These are phyloP conservation scores for Aspidiotus rigidus DNA, from an alignment of 2,888 invertebrate genomes.

Conservation along the genomic window DNA sequence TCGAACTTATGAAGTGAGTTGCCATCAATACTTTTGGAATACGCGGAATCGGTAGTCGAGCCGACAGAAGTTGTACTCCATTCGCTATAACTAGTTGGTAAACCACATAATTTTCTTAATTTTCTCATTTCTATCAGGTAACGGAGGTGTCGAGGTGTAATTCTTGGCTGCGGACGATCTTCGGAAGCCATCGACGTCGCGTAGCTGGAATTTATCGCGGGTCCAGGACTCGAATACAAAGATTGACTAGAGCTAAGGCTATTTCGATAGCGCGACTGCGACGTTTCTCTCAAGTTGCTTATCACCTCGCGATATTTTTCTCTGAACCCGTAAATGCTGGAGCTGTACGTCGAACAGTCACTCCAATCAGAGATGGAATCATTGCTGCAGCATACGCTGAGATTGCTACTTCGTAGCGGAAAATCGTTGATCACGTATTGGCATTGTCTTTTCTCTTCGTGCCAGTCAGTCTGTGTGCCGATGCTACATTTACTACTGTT, in stretches of 20 bases:
- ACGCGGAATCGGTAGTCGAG: too few relatives aligned
- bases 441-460: not conserved
- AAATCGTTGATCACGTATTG: not conserved
- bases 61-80: not conserved
- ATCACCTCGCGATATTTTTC: not conserved
- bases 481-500: constrained; percentile 1
- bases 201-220: not conserved
- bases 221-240: not conserved
- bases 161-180: not conserved
- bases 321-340: not conserved
- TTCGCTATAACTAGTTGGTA: not conserved
- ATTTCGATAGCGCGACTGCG: not conserved
- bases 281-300: not conserved
- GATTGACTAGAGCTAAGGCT: not conserved
- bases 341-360: not conserved
- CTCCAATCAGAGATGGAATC: constrained; percentile 7
- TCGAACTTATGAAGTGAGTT: not conserved
- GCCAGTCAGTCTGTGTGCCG: constrained; percentile 16
- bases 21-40: not conserved
- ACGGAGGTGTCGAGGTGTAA: not conserved
- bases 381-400: not conserved
- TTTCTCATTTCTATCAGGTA: not conserved
- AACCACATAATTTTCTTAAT: not conserved
- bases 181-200: not conserved
- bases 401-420: not conserved